Evolutionary conservation across 1,140 invertebrate species (phyloP).

Genomic region (Drosophila suzukii): DNA sequence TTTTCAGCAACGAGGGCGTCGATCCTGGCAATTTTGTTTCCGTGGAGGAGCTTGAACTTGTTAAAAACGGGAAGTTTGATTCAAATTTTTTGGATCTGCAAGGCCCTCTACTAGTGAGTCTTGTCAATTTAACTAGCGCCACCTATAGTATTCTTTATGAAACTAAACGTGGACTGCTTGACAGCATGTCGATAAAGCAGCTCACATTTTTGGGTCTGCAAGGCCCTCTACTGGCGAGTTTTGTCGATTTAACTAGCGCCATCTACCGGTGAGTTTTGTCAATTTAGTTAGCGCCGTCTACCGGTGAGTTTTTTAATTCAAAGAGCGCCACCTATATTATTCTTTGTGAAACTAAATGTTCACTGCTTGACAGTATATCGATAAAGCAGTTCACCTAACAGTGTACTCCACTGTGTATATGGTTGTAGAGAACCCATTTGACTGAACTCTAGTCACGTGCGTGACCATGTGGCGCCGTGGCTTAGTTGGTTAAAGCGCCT

Average conservation of each 20-base stretch:
- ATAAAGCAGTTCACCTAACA: background rate
- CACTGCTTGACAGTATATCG: background rate
- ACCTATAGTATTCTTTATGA: background rate
- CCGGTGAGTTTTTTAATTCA: conserved; percentile 6
- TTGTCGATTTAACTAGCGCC: too few species aligned
- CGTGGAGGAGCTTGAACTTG: conserved; percentile 50
- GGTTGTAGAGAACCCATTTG: background rate
- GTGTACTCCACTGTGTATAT: background rate
- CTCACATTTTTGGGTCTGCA: too few species aligned
- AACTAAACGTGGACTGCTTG: background rate
- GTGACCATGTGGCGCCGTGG: conserved; percentile 85
- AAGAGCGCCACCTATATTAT: background rate
- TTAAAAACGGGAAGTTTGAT: conserved; percentile 54
- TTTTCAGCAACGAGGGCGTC: conserved; percentile 57
- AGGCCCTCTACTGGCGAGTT: too few species aligned
- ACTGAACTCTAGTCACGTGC: background rate
- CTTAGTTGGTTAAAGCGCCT: conserved; percentile 88
- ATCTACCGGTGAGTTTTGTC: too few species aligned
- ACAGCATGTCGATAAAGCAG: background rate
- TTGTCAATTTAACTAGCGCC: background rate
- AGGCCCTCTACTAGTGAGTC: conserved; percentile 13
- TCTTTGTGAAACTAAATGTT: background rate
- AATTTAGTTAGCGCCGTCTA: too few species aligned
- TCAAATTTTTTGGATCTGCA: conserved; percentile 50
- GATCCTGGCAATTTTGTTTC: conserved; percentile 52